Evolutionary conservation across 1,140 invertebrate genomes (phyloP).

Genomic region (Phymastichus coffea): DNA sequence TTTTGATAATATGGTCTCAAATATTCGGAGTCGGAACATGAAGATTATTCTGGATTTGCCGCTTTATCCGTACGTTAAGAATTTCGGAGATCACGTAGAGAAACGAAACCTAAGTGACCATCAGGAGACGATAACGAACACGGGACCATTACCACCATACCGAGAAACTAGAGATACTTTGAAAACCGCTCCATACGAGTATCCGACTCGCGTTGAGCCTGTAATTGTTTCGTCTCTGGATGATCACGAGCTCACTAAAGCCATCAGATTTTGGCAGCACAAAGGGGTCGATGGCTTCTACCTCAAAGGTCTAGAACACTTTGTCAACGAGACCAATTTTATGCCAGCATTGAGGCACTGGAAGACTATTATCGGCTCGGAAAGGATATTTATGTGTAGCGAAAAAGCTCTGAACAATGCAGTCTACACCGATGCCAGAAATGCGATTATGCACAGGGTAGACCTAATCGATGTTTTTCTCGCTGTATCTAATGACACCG

Average conservation of each 20-base stretch:
- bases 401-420: slow-evolving; percentile 59
- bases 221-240: not conserved
- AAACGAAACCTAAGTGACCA: not conserved
- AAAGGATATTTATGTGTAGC: slow-evolving; percentile 68
- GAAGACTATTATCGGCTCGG: slow-evolving; percentile 64
- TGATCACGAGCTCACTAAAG: slow-evolving; percentile 52
- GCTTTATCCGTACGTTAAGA: slow-evolving; percentile 61
- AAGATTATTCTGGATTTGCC: slow-evolving; percentile 74
- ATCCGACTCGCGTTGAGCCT: slow-evolving; percentile 1
- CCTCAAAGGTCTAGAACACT: slow-evolving; percentile 65
- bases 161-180: slow-evolving; percentile 35
- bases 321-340: slow-evolving; percentile 52
- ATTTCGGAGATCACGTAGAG: slow-evolving; percentile 35
- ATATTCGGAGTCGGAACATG: slow-evolving; percentile 68
- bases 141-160: slow-evolving; percentile 29
- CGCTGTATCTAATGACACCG: slow-evolving; percentile 60
- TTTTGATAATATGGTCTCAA: slow-evolving; percentile 62
- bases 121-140: slow-evolving; percentile 16
- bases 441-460: slow-evolving; percentile 63
- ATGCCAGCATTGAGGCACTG: slow-evolving; percentile 61
- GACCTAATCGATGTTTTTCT: slow-evolving; percentile 73
- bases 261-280: slow-evolving; percentile 66
- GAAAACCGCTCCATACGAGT: slow-evolving; percentile 23
- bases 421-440: slow-evolving; percentile 43
- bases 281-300: slow-evolving; percentile 79